These are phyloP conservation scores for Varanus salvator DNA, from an alignment of 2,113 vertebrate species.

Conservation along the genomic window DNA sequence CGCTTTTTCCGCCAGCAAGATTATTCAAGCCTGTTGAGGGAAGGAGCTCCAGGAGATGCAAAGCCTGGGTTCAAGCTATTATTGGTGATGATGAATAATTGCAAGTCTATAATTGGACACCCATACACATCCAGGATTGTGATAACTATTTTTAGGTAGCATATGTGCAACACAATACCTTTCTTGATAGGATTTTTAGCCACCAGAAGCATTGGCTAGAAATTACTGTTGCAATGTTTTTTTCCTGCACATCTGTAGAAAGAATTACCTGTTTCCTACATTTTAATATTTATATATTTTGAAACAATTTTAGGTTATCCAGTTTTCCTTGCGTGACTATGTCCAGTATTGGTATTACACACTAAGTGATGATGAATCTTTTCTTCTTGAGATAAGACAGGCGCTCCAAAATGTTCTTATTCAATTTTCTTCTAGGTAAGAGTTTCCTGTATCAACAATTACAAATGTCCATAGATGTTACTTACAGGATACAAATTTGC, in stretches of 20 bases:
- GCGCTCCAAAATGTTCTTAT: slow-evolving; percentile 95
- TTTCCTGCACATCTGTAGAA: background rate
- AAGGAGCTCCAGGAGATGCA: background rate
- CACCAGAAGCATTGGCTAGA: background rate
- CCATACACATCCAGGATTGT: background rate
- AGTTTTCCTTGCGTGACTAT: slow-evolving; percentile 97
- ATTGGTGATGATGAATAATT: background rate
- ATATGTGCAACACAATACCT: background rate
- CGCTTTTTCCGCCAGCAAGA: too few species aligned
- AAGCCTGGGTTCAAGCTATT: background rate
- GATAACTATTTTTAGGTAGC: background rate
- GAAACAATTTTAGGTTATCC: slow-evolving; percentile 87
- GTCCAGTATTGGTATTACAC: slow-evolving; percentile 99
- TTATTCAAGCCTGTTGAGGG: too few species aligned
- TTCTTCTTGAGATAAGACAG: slow-evolving; percentile 96
- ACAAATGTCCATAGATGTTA: background rate
- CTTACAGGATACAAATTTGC: background rate
- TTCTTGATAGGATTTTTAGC: background rate
- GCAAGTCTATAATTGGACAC: background rate
- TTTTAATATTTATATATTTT: slow-evolving; percentile 6
- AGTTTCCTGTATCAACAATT: slow-evolving; percentile 22
- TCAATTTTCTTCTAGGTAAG: slow-evolving; percentile 95
- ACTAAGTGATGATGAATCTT: slow-evolving; percentile 96
- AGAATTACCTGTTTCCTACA: background rate
- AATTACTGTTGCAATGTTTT: background rate